Evolutionary conservation across 2,113 vertebrate genomes (phyloP).

Genomic region (Cochlearius cochlearius): DNA sequence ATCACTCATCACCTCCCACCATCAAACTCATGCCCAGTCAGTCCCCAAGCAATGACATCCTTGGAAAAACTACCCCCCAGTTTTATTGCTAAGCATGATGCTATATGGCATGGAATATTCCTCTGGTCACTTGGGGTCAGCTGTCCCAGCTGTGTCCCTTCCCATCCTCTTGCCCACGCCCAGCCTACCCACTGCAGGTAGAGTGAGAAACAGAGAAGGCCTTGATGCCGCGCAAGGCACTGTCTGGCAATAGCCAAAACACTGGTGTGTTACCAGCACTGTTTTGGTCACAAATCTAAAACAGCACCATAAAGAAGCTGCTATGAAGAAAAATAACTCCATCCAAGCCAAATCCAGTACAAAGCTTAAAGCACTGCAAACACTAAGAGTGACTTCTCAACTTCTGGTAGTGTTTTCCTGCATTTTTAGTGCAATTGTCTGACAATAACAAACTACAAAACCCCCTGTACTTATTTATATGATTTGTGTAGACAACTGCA

Average conservation of each 20-base stretch:
- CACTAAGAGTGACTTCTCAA: neutral
- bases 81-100: neutral
- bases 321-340: neutral
- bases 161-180: too few species aligned
- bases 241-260: neutral
- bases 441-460: neutral
- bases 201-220: neutral
- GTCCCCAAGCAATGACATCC: neutral
- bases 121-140: neutral
- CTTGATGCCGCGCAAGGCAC: neutral
- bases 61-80: neutral
- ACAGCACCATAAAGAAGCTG: neutral
- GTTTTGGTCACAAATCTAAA: neutral
- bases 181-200: neutral
- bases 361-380: neutral
- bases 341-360: neutral
- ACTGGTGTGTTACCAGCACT: neutral
- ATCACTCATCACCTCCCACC: neutral
- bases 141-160: neutral
- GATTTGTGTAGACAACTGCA: neutral
- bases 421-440: neutral
- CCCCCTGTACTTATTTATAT: accelerated
- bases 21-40: neutral
- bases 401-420: neutral
- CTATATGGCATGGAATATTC: neutral